Percentiles rank a stretch among this genome's conserved stretches.
Evolutionary conservation across 2,888 invertebrate species (phyloP).

Genomic region (Drosophila anomelani): DNA sequence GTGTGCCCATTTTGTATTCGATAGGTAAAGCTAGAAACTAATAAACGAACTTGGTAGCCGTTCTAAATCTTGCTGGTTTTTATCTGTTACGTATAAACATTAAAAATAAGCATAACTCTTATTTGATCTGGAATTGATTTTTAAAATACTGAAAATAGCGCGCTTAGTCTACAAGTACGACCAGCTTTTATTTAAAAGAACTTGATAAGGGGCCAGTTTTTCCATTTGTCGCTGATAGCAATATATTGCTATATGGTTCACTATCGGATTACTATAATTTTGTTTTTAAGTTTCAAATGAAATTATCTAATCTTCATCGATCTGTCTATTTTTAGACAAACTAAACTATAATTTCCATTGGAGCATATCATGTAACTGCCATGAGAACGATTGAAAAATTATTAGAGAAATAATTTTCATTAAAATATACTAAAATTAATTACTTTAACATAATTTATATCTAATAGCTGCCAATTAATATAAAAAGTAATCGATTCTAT

Average conservation of each 20-base stretch:
- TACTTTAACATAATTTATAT: too few relatives aligned
- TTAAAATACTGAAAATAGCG: background rate
- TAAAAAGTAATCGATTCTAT: background rate
- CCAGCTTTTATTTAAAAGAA: background rate
- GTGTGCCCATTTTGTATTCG: slow-evolving; percentile 64
- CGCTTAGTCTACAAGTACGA: background rate
- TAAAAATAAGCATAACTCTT: background rate
- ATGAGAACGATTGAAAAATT: too few relatives aligned
- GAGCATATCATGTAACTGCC: too few relatives aligned
- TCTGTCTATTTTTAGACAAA: too few relatives aligned
- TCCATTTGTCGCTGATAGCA: background rate
- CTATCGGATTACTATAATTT: background rate
- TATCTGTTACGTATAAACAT: background rate
- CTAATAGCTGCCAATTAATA: background rate
- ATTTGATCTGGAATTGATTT: background rate
- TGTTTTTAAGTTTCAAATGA: too few relatives aligned
- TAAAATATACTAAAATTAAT: too few relatives aligned
- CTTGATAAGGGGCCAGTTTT: background rate
- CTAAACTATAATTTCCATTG: too few relatives aligned
- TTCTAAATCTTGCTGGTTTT: slow-evolving; percentile 26
- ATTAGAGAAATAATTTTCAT: too few relatives aligned
- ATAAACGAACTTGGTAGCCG: slow-evolving; percentile 55
- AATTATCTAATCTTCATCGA: too few relatives aligned
- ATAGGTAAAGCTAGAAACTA: slow-evolving; percentile 40
- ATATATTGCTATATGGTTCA: background rate